Evolutionary conservation across 2,888 invertebrate species (phyloP).

Genomic region (Apamea sordens): DNA sequence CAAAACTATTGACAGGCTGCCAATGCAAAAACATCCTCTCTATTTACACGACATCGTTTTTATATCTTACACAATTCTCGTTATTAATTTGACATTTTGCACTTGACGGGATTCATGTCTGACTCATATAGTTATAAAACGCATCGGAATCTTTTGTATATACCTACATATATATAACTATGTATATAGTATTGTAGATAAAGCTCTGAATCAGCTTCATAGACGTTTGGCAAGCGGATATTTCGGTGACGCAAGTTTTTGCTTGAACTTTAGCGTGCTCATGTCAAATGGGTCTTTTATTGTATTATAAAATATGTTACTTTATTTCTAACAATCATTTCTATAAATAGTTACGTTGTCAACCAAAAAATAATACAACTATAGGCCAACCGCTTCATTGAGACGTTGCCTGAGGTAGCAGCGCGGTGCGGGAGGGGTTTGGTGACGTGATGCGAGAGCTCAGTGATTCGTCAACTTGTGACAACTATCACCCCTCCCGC

Average conservation of each 20-base stretch:
- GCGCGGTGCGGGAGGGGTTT: too few relatives aligned
- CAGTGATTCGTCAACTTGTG: too few relatives aligned
- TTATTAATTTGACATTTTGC: conserved; percentile 25
- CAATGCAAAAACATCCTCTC: conserved; percentile 1
- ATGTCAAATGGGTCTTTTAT: conserved; percentile 26
- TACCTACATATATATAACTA: background rate
- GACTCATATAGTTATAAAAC: conserved; percentile 46
- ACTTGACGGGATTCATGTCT: conserved; percentile 20
- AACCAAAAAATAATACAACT: background rate
- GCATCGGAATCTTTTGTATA: conserved; percentile 1
- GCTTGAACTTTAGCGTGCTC: conserved; percentile 34
- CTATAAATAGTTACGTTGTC: background rate
- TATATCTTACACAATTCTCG: conserved; percentile 9
- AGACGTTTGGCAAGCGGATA: conserved; percentile 43
- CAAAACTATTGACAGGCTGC: background rate
- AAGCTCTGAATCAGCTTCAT: conserved; percentile 46
- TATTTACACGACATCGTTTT: background rate
- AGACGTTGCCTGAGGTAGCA: too few relatives aligned
- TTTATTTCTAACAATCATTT: background rate
- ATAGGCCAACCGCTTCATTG: background rate
- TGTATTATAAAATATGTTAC: conserved; percentile 3
- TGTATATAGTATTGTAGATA: conserved; percentile 7
- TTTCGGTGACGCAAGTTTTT: conserved; percentile 36
- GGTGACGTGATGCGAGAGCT: too few relatives aligned
- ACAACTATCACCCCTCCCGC: too few relatives aligned